These are phyloP conservation scores for Pollachius pollachius DNA, from an alignment of 2,113 vertebrate genomes.

Conservation along the genomic window DNA sequence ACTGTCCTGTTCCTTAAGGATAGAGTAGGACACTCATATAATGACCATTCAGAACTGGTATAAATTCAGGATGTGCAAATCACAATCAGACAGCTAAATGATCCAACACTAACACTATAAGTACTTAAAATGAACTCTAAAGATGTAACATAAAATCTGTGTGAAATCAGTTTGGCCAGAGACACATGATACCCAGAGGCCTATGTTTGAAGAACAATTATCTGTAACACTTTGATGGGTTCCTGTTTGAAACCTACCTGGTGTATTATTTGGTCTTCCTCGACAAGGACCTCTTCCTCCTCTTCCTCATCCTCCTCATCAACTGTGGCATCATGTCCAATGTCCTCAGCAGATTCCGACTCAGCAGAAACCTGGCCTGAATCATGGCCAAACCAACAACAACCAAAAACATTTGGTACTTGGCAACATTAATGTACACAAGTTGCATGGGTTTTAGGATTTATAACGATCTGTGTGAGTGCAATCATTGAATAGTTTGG, in stretches of 20 bases:
- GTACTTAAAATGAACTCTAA: background rate
- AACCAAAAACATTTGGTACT: too few relatives aligned
- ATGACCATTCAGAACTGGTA: background rate
- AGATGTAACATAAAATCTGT: background rate
- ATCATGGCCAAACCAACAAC: background rate
- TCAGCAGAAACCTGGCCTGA: conserved; percentile 61
- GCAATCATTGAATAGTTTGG: too few relatives aligned
- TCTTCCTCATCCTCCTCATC: conserved; percentile 74
- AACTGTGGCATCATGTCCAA: conserved; percentile 48
- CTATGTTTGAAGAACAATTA: too few relatives aligned
- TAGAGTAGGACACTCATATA: background rate
- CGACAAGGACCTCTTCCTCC: conserved; percentile 60
- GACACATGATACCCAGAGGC: background rate
- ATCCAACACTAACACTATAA: background rate
- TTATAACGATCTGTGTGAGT: too few relatives aligned
- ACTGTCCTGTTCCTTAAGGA: conserved; percentile 56
- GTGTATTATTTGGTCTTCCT: conserved; percentile 64
- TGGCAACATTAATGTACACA: too few relatives aligned
- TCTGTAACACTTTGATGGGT: background rate
- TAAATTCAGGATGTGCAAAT: too few relatives aligned
- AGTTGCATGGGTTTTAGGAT: too few relatives aligned
- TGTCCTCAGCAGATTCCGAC: conserved; percentile 59
- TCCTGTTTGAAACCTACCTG: conserved; percentile 42
- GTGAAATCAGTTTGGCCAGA: background rate
- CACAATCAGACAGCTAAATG: too few relatives aligned